These are phyloP conservation scores for Xiphias gladius DNA, from an alignment of 2,113 vertebrate species.

Conservation along the genomic window DNA sequence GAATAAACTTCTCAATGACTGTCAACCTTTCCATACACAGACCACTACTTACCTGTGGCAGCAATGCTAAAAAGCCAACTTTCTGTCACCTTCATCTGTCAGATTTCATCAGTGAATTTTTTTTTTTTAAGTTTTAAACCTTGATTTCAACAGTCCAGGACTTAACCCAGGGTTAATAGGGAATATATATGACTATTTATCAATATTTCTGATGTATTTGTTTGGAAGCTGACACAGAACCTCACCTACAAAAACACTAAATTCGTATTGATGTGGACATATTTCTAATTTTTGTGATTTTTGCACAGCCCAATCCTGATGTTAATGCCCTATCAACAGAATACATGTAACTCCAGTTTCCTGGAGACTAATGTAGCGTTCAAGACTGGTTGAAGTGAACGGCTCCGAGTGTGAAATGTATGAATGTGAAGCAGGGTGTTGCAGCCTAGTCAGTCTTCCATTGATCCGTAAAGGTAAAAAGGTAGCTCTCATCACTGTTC, in stretches of 20 bases:
- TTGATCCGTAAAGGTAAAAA: conserved; percentile 2
- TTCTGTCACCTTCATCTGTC: too few species aligned
- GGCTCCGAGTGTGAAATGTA: conserved; percentile 9
- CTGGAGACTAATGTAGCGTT: neutral
- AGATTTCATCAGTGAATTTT: too few species aligned
- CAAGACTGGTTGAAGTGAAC: neutral
- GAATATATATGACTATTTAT: too few species aligned
- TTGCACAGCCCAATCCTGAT: neutral
- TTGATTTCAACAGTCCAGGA: too few species aligned
- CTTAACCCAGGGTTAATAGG: too few species aligned
- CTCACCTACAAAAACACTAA: neutral
- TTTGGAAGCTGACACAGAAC: neutral
- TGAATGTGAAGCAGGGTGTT: conserved; percentile 10
- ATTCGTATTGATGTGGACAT: neutral
- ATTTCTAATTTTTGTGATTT: neutral
- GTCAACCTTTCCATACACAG: too few species aligned
- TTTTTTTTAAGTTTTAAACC: too few species aligned
- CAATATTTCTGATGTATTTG: neutral
- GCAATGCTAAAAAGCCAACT: too few species aligned
- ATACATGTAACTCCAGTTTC: neutral
- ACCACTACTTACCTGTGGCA: too few species aligned
- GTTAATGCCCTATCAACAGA: neutral
- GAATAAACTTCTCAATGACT: too few species aligned
- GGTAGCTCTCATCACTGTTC: neutral
- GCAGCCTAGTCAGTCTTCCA: neutral